phyloP scores from a whole-genome alignment of 2,888 invertebrate species.

The Acrobasis consociella region DNA sequence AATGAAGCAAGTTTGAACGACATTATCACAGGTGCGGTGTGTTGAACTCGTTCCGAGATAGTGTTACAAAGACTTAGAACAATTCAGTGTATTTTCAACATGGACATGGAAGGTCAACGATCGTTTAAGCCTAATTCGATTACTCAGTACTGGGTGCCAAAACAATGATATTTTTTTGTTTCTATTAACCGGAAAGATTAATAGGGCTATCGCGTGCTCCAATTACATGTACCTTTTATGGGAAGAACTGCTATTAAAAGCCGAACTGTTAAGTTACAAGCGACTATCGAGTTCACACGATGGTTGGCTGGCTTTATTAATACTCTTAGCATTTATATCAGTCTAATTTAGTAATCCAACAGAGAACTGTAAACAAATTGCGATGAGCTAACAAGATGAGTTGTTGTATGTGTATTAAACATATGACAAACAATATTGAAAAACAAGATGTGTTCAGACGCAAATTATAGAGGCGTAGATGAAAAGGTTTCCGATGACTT shows the following conservation, averaged over 20 bases:
- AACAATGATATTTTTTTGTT: constrained; percentile 55
- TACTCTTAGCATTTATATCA: constrained; percentile 49
- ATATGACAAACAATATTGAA: neutral
- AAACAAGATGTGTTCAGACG: constrained; percentile 5
- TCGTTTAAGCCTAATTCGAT: constrained; percentile 43
- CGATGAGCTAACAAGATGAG: neutral
- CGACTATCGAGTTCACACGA: constrained; percentile 54
- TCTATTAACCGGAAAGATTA: constrained; percentile 56
- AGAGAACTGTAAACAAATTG: neutral
- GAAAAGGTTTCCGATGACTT: constrained; percentile 15
- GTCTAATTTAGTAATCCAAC: constrained; percentile 39
- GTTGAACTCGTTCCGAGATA: constrained; percentile 27
- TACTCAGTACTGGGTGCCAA: constrained; percentile 32
- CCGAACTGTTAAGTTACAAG: constrained; percentile 33
- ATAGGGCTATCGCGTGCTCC: constrained; percentile 69
- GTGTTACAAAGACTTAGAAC: constrained; percentile 11
- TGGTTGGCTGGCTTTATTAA: constrained; percentile 51
- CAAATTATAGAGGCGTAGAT: constrained; percentile 8
- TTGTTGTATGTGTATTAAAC: neutral
- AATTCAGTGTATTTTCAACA: constrained; percentile 15
- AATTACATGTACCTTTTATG: constrained; percentile 58
- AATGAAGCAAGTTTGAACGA: constrained; percentile 40
- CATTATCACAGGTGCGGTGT: constrained; percentile 9
- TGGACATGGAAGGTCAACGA: constrained; percentile 38
- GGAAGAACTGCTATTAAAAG: constrained; percentile 55